Evolutionary conservation across 2,888 invertebrate species (phyloP), one percentile per base, ranked within the genome.

Genomic region (Epiperipatus broadwayi): DNA sequence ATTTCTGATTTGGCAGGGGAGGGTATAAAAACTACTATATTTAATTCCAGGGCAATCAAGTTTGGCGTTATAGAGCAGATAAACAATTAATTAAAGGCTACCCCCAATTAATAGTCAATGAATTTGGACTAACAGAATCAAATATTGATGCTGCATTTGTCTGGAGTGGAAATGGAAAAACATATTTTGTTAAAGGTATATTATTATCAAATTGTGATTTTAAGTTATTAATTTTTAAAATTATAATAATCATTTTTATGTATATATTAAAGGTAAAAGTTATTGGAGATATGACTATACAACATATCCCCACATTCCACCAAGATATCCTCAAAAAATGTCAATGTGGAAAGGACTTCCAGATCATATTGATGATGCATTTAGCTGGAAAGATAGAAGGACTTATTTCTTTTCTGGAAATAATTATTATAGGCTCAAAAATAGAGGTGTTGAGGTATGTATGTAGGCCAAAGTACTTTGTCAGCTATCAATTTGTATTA

Each of bases 101-200:
- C n/a, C n/a, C n/a, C n/a, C n/a, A n/a, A n/a, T n/a, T n/a, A n/a
- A n/a, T n/a, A n/a, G n/a, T n/a, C n/a, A n/a, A n/a, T n/a, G n/a
- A n/a, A n/a, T n/a, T n/a, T n/a, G n/a, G n/a, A n/a, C n/a, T n/a
- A n/a, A n/a, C n/a, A n/a, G n/a, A n/a, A n/a, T n/a, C n/a, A n/a
- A 76, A 85, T 55, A 56, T 80, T n/a, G 89, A 93, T 54, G 83
- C 91, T 1, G 89, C 85, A 0, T 72, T 91, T 53, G 85, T 91
- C 3, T 93, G 91, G 89, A 80, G 84, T 41, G 89, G 89, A 41
- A 93, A 95, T 56, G 89, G 89, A 47, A 89, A 89, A 60, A 85
- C 89, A 42, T 93, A 91, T 62, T 89, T 93, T 68, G 83, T 81
- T 63, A 91, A 89, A 64, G 85, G 85, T 61, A 56, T n/a, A n/a